Base-by-base conservation (phyloP, 2,797 vertebrate species). In the Gastrophryne carolinensis region DNA sequence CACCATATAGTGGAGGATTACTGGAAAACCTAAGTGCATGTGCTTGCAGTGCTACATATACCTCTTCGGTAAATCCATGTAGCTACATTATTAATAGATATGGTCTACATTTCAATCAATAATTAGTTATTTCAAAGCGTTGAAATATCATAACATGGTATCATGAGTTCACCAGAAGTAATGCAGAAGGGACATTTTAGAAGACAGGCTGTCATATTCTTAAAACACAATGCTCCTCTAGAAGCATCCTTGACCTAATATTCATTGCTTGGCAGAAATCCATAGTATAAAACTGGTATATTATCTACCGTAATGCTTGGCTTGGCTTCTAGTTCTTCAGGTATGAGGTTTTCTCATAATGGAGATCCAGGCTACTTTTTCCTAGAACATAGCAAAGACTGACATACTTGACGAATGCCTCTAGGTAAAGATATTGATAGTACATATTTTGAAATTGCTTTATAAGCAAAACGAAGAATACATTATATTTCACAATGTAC, bases 51-150 rank as follows among this genome's bases (percentile, higher is more conserved):
- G 4, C 21, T 26, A 9, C 11, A 19, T 19, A 39, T 24, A 24
- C 24, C 9, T 64, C 7, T 56, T 1, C 49, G 41, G 23, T 47
- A 57, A 24, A 73, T 47, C 21, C 37, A 74, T 47, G 12, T 24
- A 39, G 12, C 7, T 39, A 35, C 26, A 67, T 27, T 65, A 34
- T 44, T 64, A 19, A 37, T 73, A n/a, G 13, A 64, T 65, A 44
- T 34, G 37, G 15, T 54, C 60, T 56, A 21, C 11, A 60, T 60
- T 68, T 75, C 61, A 68, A 65, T 75, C 41, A 60, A 65, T 61
- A 47, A 7, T 15, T 41, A 12, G 11, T 34, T 8, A 67, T 24
- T 50, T 10, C 35, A 49, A 13, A n/a, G 13, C 13, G 2, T 53
- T 32, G 11, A 53, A 53, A 29, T 52, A 66, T 65, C 34, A 49